Evolutionary conservation across 2,113 vertebrate species (phyloP), one percentile per base, ranked within the genome.

Genomic region (Alaudala cheleensis): DNA sequence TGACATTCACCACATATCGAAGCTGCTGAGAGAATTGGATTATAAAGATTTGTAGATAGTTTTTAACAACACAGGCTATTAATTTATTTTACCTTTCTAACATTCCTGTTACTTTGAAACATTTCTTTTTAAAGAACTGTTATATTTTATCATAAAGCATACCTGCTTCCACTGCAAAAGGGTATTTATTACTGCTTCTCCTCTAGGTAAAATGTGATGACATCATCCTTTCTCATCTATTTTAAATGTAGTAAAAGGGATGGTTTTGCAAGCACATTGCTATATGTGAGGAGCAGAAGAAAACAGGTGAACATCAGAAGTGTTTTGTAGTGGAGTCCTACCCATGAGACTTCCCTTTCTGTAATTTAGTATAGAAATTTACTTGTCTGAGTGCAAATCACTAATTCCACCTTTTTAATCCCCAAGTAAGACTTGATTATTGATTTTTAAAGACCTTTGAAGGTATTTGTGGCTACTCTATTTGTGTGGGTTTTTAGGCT

Each of bases 11-110:
- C 16, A 85, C 31, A 29, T 93, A 60, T 65, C 0, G 0, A 69
- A 93, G 51, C 44, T 84, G 50, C 76, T 96, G 91, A 81, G 89
- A 86, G 94, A 95, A 93, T 72, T 82, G 76, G 29, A 92, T 88
- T 82, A 70, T 92, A 76, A 94, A 93, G 95, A 86, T 94, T 90
- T 84, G 47, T 82, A 81, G 83, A 69, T 95, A 7, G 10, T 90
- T 67, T 95, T 95, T 87, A 94, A 93, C 70, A 92, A 85, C 81
- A 88, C 23, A 80, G 86, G 51, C 78, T 81, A 92, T 94, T 94
- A 88, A 94, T 95, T 97, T 95, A 81, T 96, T 93, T 97, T 96
- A 90, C 88, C 86, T 89, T 88, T 91, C 62, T 81, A 58, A 69
- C 67, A 54, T 91, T 93, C 33, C 72, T 70, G 71, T 94, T 97